Conservation (phyloP, 2,113 vertebrate genomes). For the Chamaetylas fuelleborni region DNA sequence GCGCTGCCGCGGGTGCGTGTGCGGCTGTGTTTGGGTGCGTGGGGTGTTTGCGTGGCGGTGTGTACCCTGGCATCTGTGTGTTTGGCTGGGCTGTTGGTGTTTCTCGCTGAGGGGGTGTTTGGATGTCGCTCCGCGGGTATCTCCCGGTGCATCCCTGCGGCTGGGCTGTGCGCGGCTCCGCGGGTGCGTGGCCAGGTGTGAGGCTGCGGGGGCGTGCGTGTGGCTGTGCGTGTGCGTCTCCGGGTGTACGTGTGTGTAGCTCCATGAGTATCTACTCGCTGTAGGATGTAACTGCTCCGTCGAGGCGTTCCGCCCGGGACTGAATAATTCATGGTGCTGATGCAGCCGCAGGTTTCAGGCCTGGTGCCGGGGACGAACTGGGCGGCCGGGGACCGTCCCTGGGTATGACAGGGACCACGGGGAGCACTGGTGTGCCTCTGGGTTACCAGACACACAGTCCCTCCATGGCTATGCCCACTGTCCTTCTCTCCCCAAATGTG, state of each 20-base stretch:
- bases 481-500: accelerated
- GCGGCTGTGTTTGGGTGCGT: slow-evolving; percentile 58
- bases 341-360: slow-evolving; percentile 55
- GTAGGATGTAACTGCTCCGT: not conserved
- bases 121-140: slow-evolving; percentile 12
- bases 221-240: not conserved
- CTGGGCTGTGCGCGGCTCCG: not conserved
- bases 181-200: not conserved
- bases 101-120: slow-evolving; percentile 33
- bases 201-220: not conserved
- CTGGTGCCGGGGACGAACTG: not conserved
- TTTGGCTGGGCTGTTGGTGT: slow-evolving; percentile 34
- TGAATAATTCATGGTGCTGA: slow-evolving; percentile 57
- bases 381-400: not conserved
- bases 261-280: not conserved
- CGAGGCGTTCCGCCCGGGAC: slow-evolving; percentile 21
- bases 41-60: slow-evolving; percentile 28
- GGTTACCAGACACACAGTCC: not conserved
- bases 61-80: slow-evolving; percentile 51
- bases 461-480: accelerated
- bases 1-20: not conserved
- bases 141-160: not conserved
- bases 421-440: accelerated
- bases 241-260: not conserved
- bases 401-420: not conserved